Evolutionary conservation across 2,888 invertebrate genomes (phyloP), one percentile per base, ranked within the genome.

Genomic region (Caenorhabditis sp.): DNA sequence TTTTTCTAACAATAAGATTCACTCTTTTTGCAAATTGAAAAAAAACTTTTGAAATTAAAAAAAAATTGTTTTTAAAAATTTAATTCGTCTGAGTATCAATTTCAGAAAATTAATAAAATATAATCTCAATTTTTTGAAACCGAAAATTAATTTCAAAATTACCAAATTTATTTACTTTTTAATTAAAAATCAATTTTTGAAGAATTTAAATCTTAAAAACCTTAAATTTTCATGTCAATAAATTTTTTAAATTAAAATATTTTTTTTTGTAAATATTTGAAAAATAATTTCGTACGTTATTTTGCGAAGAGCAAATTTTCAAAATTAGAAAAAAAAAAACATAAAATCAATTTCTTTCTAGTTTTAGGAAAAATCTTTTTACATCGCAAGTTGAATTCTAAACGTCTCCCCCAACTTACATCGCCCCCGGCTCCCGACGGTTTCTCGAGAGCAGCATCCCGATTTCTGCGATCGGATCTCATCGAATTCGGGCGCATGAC

Each of bases 401-500:
- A 13, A 44, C 44, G 15, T 50, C 13, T 50, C 20, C 44, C 44
- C 32, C 50, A 20, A 50, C 20, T 50, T 53, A 62, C 71, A 71
- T 62, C 55, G 32, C 47, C 71, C 35, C 44, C 32, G 24, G 22
- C 61, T 18, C 74, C 51, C 1, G 67, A 61, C 24, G 86, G 84
- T 60, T 86, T 84, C 60, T 84, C 83, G 22, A 77, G 44, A 11
- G 70, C 58, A 6, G 69, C 55, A 20, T 79, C 76, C 6, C 55
- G 70, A 22, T 53, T 74, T 24, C 64, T 50, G 13, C 44, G 44
- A 18, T 56, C 77, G n/a, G 61, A 56, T 58, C 93, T 88, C 62
- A 93, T 89, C 53, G 92, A 92, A 64, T 90, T 89, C 28, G 94
- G 94, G 76, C 94, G 92, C 74, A 94, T 87, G 71, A 94, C 91